A percentile compares a stretch with the other conserved stretches of the same genome.
Evolutionary conservation across 2,113 vertebrate species (phyloP).

Genomic region (Vireo altiloquus): DNA sequence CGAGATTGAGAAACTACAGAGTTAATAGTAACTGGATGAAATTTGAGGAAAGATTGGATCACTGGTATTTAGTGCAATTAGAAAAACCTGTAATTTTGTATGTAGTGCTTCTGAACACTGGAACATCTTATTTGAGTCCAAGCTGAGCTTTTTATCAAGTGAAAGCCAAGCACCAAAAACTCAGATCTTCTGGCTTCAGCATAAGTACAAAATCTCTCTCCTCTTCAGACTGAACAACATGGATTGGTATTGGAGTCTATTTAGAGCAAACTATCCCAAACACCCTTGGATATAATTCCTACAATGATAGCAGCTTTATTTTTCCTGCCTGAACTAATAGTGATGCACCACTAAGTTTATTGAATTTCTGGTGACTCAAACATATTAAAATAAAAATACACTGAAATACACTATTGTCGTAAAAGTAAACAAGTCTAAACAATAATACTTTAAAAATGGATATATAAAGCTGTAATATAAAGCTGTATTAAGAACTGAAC

Average conservation of each 20-base stretch:
- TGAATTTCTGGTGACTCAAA: not conserved
- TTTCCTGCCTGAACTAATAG: not conserved
- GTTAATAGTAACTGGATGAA: not conserved
- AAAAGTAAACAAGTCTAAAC: not conserved
- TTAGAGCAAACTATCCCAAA: not conserved
- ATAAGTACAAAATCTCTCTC: not conserved
- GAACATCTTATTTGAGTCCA: not conserved
- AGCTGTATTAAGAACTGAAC: not conserved
- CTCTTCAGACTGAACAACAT: not conserved
- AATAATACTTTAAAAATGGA: not conserved
- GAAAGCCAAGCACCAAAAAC: not conserved
- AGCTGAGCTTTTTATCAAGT: not conserved
- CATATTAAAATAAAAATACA: not conserved
- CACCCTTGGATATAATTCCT: not conserved
- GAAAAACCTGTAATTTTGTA: constrained; percentile 17
- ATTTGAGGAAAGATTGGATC: not conserved
- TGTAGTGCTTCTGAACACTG: not conserved
- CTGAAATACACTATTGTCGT: not conserved
- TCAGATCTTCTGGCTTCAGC: not conserved
- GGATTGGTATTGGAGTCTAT: not conserved
- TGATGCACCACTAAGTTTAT: not conserved
- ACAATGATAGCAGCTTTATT: not conserved
- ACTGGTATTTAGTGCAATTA: not conserved
- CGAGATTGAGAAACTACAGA: not conserved
- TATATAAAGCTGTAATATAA: not conserved